Percentiles rank a stretch among this genome's conserved stretches.
These are phyloP conservation scores for Keiferia lycopersicella DNA, from an alignment of 2,888 invertebrate genomes.

Conservation along the genomic window DNA sequence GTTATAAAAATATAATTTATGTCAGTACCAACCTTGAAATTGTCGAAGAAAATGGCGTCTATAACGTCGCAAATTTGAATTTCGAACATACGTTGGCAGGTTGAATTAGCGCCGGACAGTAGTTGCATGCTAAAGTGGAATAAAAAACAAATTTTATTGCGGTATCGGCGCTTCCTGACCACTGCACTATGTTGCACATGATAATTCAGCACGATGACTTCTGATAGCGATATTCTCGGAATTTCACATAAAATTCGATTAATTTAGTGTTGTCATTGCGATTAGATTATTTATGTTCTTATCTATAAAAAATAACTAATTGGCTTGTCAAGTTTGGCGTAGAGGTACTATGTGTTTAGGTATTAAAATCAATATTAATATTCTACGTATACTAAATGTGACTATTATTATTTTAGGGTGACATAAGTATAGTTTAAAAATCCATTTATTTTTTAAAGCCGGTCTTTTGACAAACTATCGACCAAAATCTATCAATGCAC, in stretches of 20 bases:
- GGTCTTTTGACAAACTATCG: neutral
- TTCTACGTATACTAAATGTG: too few relatives aligned
- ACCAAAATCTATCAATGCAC: conserved; percentile 15
- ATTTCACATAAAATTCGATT: neutral
- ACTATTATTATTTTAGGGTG: too few relatives aligned
- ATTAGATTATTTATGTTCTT: neutral
- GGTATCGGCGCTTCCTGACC: conserved; percentile 48
- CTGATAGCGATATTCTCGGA: conserved; percentile 27
- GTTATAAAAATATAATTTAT: conserved; percentile 10
- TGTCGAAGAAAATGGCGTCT: conserved; percentile 10
- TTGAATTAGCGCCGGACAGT: conserved; percentile 54
- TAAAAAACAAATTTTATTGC: conserved; percentile 39
- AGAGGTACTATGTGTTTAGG: too few relatives aligned
- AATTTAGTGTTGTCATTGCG: neutral
- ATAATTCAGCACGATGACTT: conserved; percentile 40
- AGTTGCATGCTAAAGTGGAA: conserved; percentile 54
- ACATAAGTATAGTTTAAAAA: too few relatives aligned
- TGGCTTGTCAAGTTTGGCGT: too few relatives aligned
- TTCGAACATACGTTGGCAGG: conserved; percentile 34
- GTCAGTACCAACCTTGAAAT: neutral
- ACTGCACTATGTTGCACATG: conserved; percentile 54
- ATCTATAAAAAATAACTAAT: too few relatives aligned
- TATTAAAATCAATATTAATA: too few relatives aligned
- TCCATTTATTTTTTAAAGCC: too few relatives aligned
- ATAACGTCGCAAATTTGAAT: conserved; percentile 11